Evolutionary conservation across 2,888 invertebrate species (phyloP).

Genomic region (Tenthredo distinguenda): DNA sequence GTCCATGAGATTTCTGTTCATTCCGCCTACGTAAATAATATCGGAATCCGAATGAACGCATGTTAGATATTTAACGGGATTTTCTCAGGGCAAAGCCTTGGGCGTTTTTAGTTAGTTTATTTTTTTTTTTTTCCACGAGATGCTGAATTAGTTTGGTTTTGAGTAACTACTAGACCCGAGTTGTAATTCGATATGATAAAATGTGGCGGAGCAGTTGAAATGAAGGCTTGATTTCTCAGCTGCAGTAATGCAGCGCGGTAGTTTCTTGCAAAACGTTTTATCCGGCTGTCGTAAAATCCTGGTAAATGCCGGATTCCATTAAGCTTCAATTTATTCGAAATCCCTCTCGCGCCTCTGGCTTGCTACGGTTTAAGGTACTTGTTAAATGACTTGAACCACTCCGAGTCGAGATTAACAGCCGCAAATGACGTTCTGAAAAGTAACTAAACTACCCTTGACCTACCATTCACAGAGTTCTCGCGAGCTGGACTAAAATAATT

Average conservation of each 20-base stretch:
- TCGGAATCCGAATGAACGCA: background rate
- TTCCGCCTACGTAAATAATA: background rate
- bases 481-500: background rate
- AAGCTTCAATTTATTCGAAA: slow-evolving; percentile 21
- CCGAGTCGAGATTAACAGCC: background rate
- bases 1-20: background rate
- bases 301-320: slow-evolving; percentile 15
- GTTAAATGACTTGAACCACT: background rate
- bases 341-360: background rate
- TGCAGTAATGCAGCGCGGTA: background rate
- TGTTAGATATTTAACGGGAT: background rate
- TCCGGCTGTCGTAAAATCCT: slow-evolving; percentile 9
- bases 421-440: slow-evolving; percentile 1
- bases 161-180: background rate
- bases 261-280: slow-evolving; percentile 13
- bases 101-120: background rate
- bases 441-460: slow-evolving; percentile 2
- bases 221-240: background rate
- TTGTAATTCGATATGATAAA: background rate
- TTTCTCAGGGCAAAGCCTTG: background rate
- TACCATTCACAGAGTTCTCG: background rate
- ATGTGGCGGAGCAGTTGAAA: background rate
- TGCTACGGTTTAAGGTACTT: background rate
- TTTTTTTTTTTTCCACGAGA: background rate
- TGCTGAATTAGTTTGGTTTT: background rate